Percentiles rank a stretch among this genome's conserved stretches.
Conservation (phyloP, 2,797 vertebrate genomes). For the Columba guinea region DNA sequence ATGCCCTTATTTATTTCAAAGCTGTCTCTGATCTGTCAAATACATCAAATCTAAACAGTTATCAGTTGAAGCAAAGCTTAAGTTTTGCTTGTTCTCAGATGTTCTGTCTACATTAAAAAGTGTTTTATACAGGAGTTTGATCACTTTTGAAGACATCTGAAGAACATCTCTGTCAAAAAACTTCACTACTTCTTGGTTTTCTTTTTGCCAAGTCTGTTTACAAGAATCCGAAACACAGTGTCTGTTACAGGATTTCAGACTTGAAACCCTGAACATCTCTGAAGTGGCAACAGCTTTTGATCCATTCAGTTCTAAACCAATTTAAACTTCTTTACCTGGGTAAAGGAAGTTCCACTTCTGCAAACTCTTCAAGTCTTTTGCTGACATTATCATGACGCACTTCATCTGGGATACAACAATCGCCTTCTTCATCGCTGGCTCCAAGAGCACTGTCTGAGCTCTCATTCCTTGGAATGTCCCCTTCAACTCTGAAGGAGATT, state of each 20-base stretch:
- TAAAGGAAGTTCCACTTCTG: conserved; percentile 83
- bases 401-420: conserved; percentile 24
- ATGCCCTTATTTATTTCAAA: neutral
- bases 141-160: neutral
- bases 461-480: conserved; percentile 82
- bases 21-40: neutral
- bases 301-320: neutral
- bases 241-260: neutral
- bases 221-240: neutral
- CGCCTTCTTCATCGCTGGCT: conserved; percentile 83
- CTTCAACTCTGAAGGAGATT: conserved; percentile 58
- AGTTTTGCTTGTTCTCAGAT: neutral
- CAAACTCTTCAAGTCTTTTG: conserved; percentile 50
- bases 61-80: neutral
- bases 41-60: neutral
- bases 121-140: neutral
- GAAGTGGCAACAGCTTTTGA: neutral
- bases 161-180: neutral
- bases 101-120: neutral
- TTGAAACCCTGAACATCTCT: neutral
- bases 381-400: neutral
- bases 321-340: conserved; percentile 77
- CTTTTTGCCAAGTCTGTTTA: neutral
- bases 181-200: neutral
- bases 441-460: conserved; percentile 87